These are phyloP conservation scores for Poeciliopsis turrubarensis DNA, from an alignment of 2,113 vertebrate genomes.

Conservation along the genomic window DNA sequence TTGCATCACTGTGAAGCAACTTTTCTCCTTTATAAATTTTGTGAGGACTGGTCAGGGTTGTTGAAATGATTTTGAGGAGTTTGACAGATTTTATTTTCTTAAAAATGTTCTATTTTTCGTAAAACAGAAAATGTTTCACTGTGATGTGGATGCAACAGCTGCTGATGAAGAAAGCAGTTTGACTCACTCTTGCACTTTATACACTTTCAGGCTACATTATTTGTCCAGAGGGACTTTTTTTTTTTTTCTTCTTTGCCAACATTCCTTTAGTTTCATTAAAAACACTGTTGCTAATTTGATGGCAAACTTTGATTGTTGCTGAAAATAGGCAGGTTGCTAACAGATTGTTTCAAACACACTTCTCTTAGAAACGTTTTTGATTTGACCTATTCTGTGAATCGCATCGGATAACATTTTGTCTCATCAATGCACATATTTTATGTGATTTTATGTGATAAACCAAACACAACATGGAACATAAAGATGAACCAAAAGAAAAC, in stretches of 20 bases:
- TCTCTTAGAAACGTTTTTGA: not conserved
- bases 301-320: too few species aligned
- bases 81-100: not conserved
- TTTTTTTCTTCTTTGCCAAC: too few species aligned
- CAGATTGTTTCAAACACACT: too few species aligned
- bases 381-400: not conserved
- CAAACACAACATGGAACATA: not conserved
- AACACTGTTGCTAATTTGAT: too few species aligned
- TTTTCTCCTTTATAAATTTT: not conserved
- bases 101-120: not conserved
- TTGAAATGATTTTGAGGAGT: too few species aligned
- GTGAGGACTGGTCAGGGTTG: not conserved
- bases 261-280: too few species aligned
- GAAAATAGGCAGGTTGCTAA: too few species aligned
- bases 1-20: slow-evolving; percentile 11
- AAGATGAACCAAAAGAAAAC: not conserved
- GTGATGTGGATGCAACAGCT: not conserved
- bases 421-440: not conserved
- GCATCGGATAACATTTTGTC: not conserved
- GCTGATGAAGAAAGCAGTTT: too few species aligned
- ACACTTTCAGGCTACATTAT: too few species aligned
- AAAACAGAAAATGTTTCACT: not conserved
- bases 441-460: not conserved
- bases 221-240: too few species aligned
- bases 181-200: too few species aligned